Base-by-base conservation (phyloP, 1,140 invertebrate species). In the Nylanderia fulva region DNA sequence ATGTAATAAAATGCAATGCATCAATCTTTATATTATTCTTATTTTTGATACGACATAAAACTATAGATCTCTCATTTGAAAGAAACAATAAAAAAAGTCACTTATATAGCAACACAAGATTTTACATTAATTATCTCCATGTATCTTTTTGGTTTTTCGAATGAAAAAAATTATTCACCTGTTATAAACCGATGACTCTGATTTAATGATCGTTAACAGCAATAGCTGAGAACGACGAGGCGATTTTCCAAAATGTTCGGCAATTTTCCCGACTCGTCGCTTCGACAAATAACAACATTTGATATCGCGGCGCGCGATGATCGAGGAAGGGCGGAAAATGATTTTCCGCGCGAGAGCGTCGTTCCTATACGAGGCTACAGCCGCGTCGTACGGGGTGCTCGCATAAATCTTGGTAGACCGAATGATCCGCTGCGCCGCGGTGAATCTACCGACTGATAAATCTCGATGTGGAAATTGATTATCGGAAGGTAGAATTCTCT, bases 381-480 rank as follows among this genome's bases (percentile, higher is more conserved):
- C 21, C 36, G 33, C n/a, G 29, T 52, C 36, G 75, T 80, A 75
- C 63, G 24, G 48, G 24, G 48, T 11, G 54, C 9, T 54, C 36
- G 61, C 48, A 84, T 89, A 88, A 88, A 89, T 89, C 88, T 88
- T 84, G 72, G 61, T 77, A 74, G 52, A 76, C 52, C 86, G 77
- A 88, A 83, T 84, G 88, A 86, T 83, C 52, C 52, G 45, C 45
- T 15, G 60, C 74, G 79, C 66, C 29, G 60, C 63, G 56, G 66
- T 61, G 76, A 66, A 58, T 69, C 68, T 48, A 39, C 56, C 60
- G 64, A 85, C 48, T 84, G 88, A 90, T 90, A 88, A 90, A 90
- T 90, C 82, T 85, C 72, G 64, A 85, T 82, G 54, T 77, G 36
- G 58, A 87, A 87, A 89, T 90, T 89, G 87, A 89, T 89, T 89